These are phyloP conservation scores for Geodia barretti DNA, from an alignment of 37 sponge, comb jelly and placozoan genomes.

Conservation along the genomic window DNA sequence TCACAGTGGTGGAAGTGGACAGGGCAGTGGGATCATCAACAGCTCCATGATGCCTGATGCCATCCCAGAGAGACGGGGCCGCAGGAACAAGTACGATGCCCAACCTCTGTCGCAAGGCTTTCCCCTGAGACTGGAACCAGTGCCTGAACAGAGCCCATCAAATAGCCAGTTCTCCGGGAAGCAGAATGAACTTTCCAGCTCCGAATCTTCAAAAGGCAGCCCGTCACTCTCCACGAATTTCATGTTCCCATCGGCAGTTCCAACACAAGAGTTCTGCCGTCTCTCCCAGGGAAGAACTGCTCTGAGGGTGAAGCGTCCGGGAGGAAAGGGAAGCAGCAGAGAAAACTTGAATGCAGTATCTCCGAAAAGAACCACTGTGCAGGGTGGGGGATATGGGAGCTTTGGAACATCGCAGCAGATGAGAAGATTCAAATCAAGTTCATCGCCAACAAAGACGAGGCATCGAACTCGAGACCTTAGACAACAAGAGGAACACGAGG, in stretches of 20 bases:
- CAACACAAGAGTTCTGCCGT: neutral
- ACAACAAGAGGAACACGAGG: neutral
- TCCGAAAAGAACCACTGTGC: neutral
- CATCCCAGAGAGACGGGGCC: constrained; percentile 4
- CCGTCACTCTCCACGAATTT: neutral
- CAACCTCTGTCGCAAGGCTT: constrained; percentile 37
- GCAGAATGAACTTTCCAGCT: neutral
- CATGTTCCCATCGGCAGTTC: constrained; percentile 7
- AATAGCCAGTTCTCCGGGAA: neutral
- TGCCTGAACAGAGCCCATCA: constrained; percentile 16
- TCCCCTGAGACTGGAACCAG: constrained; percentile 23
- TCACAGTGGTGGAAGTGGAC: neutral
- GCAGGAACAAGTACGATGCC: constrained; percentile 19
- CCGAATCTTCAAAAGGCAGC: neutral
- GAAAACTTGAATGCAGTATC: neutral
- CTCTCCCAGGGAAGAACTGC: neutral
- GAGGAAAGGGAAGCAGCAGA: neutral
- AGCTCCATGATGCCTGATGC: constrained; percentile 43
- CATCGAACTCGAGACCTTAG: neutral
- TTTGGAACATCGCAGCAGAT: neutral
- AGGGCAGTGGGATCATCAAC: constrained; percentile 2
- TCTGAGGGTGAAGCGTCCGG: neutral
- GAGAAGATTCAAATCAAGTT: neutral
- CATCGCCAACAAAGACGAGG: neutral
- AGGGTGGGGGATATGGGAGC: neutral